Evolutionary conservation across 2,113 vertebrate species (phyloP), one percentile per base, ranked within the genome.

Genomic region (Pelecanus crispus): DNA sequence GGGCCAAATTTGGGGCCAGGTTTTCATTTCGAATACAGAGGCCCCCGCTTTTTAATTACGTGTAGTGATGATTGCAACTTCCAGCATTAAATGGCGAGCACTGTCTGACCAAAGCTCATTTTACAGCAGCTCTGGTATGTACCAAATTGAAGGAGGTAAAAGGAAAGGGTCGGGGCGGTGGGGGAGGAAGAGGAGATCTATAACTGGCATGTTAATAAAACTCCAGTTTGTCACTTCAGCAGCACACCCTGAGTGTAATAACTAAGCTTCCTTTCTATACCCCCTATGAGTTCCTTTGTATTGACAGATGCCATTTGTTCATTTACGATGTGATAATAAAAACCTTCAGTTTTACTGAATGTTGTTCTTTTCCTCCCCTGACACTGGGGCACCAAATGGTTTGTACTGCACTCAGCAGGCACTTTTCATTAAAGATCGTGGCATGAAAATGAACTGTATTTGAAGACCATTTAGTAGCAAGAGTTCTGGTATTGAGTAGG

Each of bases 261-360:
- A 97, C 95, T 92, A 45, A 88, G 97, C 96, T 98, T 97, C 97
- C 96, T 96, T 96, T 90, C 93, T 86, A 91, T 90, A 84, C 90
- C 97, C 97, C 94, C 95, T 96, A 94, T 40, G 95, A 96, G 96
- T 47, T 92, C 80, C 98, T 98, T 98, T 98, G 98, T 98, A 98
- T 98, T 98, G 98, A 98, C 98, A 98, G 97, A 98, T 97, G 97
- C 98, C 98, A 98, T 98, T 98, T 98, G 98, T 98, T 97, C 98
- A 88, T 98, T 98, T 98, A 98, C 97, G 97, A 98, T 3, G 98
- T 98, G 98, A 98, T 98, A 98, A 98, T 98, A 98, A 98, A 98
- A 98, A 98, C 98, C 98, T 97, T 98, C 97, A 97, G 98, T 92
- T 96, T 96, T 55, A 67, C 92, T 98, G 97, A 96, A 96, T 97